These are phyloP conservation scores for Ceratosolen fusciceps DNA, from an alignment of 1,140 invertebrate species.

Conservation along the genomic window DNA sequence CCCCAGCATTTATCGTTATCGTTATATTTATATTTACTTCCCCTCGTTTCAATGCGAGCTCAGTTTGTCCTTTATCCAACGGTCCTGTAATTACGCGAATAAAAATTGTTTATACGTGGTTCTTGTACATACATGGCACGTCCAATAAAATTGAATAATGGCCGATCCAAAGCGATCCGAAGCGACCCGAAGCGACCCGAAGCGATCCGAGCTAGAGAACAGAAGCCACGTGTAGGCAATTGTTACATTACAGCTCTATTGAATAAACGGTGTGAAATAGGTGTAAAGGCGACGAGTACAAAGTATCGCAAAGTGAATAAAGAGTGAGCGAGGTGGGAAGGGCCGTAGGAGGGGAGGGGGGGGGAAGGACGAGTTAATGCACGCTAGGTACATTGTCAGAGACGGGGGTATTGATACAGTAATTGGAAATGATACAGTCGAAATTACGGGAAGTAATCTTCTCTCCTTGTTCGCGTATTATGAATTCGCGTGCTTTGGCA, in stretches of 20 bases:
- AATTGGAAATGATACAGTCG: too few relatives aligned
- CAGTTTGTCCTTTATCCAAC: background rate
- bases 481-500: too few relatives aligned
- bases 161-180: background rate
- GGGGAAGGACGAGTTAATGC: too few relatives aligned
- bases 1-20: too few relatives aligned
- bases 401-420: too few relatives aligned
- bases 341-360: background rate
- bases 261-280: slow-evolving; percentile 5
- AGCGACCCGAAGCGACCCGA: too few relatives aligned
- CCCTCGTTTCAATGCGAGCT: background rate
- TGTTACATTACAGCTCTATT: slow-evolving; percentile 24
- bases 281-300: background rate
- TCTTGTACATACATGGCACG: background rate
- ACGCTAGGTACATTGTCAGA: too few relatives aligned
- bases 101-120: background rate
- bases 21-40: too few relatives aligned
- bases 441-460: too few relatives aligned
- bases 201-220: background rate
- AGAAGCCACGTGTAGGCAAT: background rate
- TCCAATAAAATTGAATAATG: slow-evolving; percentile 17
- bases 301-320: background rate
- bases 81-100: background rate
- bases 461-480: too few relatives aligned
- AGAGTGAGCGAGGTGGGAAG: background rate